Evolutionary conservation across 1,140 invertebrate species (phyloP), one percentile per base, ranked within the genome.

Genomic region (Drosophila varians): DNA sequence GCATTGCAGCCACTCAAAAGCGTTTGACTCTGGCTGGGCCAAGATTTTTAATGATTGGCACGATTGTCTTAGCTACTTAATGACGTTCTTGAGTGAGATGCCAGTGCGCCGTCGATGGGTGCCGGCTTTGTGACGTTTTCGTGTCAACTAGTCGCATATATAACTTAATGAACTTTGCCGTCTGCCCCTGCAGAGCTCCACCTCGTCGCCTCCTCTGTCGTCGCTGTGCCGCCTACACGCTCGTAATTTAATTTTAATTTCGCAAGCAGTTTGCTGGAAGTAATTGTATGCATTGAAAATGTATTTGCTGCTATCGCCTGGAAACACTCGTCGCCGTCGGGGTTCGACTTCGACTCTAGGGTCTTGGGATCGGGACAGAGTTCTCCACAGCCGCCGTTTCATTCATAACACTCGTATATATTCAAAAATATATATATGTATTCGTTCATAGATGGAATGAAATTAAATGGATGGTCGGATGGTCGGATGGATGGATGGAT

Each of bases 11-110:
- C 38, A 76, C 76, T 76, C 76, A 40, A 55, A 34, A 72, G 80
- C 82, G 64, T 80, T 86, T 77, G 71, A 74, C 71, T 75, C 42
- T 68, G 68, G 53, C 52, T 46, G 54, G 54, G 9, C 64, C 45
- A 68, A 87, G 83, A 88, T 86, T 86, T 86, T 86, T 86, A 86
- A 86, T 86, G 82, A 86, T 86, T 86, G 82, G 82, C 82, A 86
- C 82, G 82, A 86, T 86, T 86, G 82, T 86, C 82, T 86, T 77
- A 74, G 82, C 82, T 87, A 86, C 82, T 86, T 86, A 86, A 86
- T 82, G 74, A 87, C 75, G 73, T 73, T 76, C 77, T 71, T 48
- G 79, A 82, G 77, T 7, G 28, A 71, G 51, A 36, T 48, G 43
- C 54, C 48, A 58, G 51, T 49, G 49, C 38, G 21, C 47, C 31